These are phyloP conservation scores for Tethea ocularis DNA, from an alignment of 2,888 invertebrate genomes.

Conservation along the genomic window DNA sequence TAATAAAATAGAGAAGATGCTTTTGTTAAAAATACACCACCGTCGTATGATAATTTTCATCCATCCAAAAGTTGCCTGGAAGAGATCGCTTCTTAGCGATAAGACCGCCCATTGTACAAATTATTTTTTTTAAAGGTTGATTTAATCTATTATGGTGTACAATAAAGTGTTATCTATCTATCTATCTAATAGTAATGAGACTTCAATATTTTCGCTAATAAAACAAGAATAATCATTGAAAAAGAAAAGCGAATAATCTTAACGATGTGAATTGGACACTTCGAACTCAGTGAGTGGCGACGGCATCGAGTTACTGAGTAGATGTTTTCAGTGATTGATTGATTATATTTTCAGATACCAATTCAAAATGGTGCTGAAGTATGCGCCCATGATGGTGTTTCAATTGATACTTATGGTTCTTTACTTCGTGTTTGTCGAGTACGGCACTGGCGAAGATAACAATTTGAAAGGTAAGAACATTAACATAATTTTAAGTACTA, in stretches of 20 bases:
- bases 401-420: constrained; percentile 64
- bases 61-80: too few relatives aligned
- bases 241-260: neutral
- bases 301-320: constrained; percentile 2
- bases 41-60: too few relatives aligned
- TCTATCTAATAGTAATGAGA: too few relatives aligned
- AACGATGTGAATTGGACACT: constrained; percentile 1
- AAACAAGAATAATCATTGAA: neutral
- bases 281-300: neutral
- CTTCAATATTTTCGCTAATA: neutral
- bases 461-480: constrained; percentile 54
- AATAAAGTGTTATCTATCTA: too few relatives aligned
- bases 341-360: constrained; percentile 30
- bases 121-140: too few relatives aligned
- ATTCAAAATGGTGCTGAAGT: constrained; percentile 56
- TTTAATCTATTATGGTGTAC: too few relatives aligned
- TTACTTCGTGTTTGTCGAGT: constrained; percentile 61
- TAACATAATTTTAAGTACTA: neutral
- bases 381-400: constrained; percentile 62
- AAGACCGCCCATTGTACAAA: too few relatives aligned
- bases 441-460: constrained; percentile 49
- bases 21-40: too few relatives aligned
- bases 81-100: too few relatives aligned
- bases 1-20: too few relatives aligned
- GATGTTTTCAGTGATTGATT: neutral